Percentiles rank a stretch among this genome's conserved stretches.
These are phyloP conservation scores for Dicrurus megarhynchus DNA, from an alignment of 2,113 vertebrate genomes.

Conservation along the genomic window DNA sequence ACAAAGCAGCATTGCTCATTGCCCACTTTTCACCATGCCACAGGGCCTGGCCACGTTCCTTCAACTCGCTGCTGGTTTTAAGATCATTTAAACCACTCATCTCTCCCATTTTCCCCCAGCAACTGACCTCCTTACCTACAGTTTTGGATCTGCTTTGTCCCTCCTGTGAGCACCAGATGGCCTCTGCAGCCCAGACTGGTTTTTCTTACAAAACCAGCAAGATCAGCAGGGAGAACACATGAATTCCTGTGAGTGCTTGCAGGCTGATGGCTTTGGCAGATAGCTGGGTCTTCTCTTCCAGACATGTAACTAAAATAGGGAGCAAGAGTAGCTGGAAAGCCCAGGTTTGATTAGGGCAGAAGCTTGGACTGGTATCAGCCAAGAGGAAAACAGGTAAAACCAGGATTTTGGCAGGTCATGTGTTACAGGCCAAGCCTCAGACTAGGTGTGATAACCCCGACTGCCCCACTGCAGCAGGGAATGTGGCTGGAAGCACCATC, in stretches of 20 bases:
- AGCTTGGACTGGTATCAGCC: not conserved
- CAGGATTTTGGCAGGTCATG: not conserved
- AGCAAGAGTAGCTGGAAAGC: not conserved
- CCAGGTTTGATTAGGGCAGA: not conserved
- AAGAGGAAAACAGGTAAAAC: not conserved
- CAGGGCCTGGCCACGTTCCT: not conserved
- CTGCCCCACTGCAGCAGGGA: not conserved
- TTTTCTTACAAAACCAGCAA: not conserved
- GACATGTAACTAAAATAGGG: not conserved
- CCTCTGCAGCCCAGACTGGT: not conserved
- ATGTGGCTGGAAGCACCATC: not conserved
- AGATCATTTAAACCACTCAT: not conserved
- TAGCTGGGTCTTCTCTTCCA: not conserved
- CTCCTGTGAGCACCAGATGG: not conserved
- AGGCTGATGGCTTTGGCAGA: not conserved
- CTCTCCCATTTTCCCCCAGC: not conserved
- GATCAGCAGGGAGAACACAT: not conserved
- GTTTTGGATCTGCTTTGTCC: not conserved
- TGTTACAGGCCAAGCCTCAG: not conserved
- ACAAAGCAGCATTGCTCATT: accelerated
- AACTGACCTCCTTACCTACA: not conserved
- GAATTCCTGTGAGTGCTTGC: accelerated
- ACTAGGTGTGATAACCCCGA: accelerated
- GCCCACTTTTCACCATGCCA: not conserved
- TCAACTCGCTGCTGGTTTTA: not conserved